Base-by-base conservation (phyloP, 2,888 invertebrate species). In the Scaptomyza cyrtandrae region DNA sequence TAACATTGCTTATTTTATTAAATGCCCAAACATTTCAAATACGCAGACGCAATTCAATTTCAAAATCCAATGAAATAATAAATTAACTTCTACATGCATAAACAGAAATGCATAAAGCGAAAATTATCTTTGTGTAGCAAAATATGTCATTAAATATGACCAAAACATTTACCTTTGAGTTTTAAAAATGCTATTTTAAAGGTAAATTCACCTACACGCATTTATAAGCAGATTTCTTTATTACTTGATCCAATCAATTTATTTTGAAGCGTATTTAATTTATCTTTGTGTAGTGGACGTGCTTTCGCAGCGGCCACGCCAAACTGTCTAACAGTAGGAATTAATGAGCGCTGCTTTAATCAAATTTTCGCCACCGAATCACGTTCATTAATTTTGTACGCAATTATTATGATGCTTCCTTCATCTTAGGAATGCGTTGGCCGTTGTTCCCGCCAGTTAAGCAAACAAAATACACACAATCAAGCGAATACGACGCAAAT, bases 371-470 rank as follows among this genome's bases (percentile, higher is more conserved):
- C 68, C 75, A 65, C 80, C 66, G 73, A 79, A 81, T 74, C 75
- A 80, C 80, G 78, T 86, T 85, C 87, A 85, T 85, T 86, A 85
- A 85, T 86, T 82, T 80, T 68, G 75, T 76, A 78, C 78, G 87
- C 82, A 85, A 82, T 85, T 84, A 86, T 82, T 78, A 73, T 73
- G 73, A 67, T 64, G 64, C 69, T 59, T 31, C 70, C 69, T 59
- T 31, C 70, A 58, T 59, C 66, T 49, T 43, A n/a, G 44, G 46
- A 54, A 64, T 64, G 67, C 45, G 37, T 29, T 9, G 41, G 53
- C 43, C 63, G 53, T 59, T 45, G 61, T 53, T 33, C 35, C n/a
- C 33, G 57, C 16, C 61, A 62, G 59, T 75, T 62, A 66, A 63
- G 43, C 71, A 84, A 85, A 81, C 81, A 81, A 84, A 86, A 86